Percentiles rank a stretch among this genome's conserved stretches.
These are phyloP conservation scores for Thunnus thynnus DNA, from an alignment of 2,113 vertebrate species.

Conservation along the genomic window DNA sequence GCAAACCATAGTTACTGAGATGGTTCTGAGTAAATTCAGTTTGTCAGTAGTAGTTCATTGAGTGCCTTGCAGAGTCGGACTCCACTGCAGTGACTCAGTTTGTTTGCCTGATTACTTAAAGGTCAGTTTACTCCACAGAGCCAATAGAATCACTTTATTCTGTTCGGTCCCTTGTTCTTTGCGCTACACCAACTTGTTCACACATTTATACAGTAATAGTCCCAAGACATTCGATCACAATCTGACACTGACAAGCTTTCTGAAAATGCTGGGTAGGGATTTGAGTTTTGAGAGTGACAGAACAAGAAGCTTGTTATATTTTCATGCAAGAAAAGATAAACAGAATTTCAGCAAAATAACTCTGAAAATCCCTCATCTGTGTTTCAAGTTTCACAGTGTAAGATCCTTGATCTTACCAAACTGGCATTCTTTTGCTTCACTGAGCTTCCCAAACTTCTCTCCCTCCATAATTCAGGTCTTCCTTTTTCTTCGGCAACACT, in stretches of 20 bases:
- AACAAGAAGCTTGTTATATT: slow-evolving; percentile 57
- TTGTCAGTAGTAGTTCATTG: slow-evolving; percentile 70
- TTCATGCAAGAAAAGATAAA: slow-evolving; percentile 47
- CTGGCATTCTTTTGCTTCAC: slow-evolving; percentile 63
- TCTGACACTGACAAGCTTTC: slow-evolving; percentile 56
- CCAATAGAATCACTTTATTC: slow-evolving; percentile 66
- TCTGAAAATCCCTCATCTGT: slow-evolving; percentile 43
- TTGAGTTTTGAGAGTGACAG: slow-evolving; percentile 35
- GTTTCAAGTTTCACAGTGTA: slow-evolving; percentile 38
- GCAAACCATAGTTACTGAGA: slow-evolving; percentile 30
- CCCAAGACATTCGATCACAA: slow-evolving; percentile 57
- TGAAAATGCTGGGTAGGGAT: slow-evolving; percentile 44
- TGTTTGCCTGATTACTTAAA: slow-evolving; percentile 82
- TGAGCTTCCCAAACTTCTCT: slow-evolving; percentile 66
- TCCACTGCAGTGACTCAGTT: slow-evolving; percentile 65
- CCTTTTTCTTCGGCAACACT: slow-evolving; percentile 66
- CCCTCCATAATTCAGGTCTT: slow-evolving; percentile 74
- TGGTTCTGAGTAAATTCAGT: slow-evolving; percentile 65
- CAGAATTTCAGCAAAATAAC: slow-evolving; percentile 44
- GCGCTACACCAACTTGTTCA: slow-evolving; percentile 42
- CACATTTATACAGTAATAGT: slow-evolving; percentile 67
- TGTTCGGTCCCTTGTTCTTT: slow-evolving; percentile 49
- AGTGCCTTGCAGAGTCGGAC: slow-evolving; percentile 51
- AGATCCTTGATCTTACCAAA: slow-evolving; percentile 58
- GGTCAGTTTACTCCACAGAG: slow-evolving; percentile 73